phyloP scores from a whole-genome alignment of 2,113 vertebrate genomes.

The Empidonax alnorum region DNA sequence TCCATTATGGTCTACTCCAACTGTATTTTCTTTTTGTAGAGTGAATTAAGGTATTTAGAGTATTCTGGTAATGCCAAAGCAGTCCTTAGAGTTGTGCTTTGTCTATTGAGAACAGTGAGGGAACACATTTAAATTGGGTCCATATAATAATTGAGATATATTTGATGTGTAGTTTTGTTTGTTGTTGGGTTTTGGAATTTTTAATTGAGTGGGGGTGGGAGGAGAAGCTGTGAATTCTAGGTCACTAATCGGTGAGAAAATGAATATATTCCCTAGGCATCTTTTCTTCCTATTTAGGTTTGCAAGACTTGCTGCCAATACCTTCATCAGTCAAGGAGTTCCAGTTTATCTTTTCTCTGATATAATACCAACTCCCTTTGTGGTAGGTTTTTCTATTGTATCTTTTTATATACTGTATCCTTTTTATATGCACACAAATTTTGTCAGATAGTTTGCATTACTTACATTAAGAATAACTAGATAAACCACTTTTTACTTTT shows the following conservation, averaged over 20 bases:
- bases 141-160: background rate
- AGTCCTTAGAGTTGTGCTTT: background rate
- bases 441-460: background rate
- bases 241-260: background rate
- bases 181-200: background rate
- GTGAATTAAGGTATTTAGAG: background rate
- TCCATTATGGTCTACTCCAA: background rate
- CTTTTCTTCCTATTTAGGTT: conserved; percentile 74
- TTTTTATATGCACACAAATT: background rate
- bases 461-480: background rate
- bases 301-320: conserved; percentile 86
- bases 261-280: background rate
- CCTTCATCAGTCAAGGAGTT: conserved; percentile 86
- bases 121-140: background rate
- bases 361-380: conserved; percentile 95
- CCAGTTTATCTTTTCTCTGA: conserved; percentile 91
- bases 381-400: conserved; percentile 76
- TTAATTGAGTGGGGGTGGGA: background rate
- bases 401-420: background rate
- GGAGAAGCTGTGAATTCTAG: background rate
- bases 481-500: background rate
- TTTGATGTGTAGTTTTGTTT: background rate
- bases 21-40: background rate
- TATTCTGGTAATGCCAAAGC: background rate
- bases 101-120: background rate